Base-by-base conservation (phyloP, 2,797 vertebrate species). In the Peromyscus nudipes region DNA sequence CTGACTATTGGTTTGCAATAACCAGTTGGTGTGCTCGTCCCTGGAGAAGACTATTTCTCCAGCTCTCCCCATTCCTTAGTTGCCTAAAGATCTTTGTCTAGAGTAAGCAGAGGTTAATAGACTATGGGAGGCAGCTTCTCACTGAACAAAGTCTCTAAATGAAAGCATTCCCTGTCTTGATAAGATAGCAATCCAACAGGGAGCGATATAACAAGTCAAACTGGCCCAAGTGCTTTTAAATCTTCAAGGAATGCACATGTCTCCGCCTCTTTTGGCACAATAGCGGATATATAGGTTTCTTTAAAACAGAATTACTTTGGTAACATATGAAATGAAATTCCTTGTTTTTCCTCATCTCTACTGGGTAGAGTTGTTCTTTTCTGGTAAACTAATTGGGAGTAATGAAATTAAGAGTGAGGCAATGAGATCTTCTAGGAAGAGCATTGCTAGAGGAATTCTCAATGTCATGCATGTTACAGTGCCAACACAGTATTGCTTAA, bases 381-480 rank as follows among this genome's bases (percentile, higher is more conserved):
- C 90, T 87, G 52, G 94, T 91, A 96, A 95, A 95, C 55, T 93
- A 93, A 37, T 96, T 98, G 89, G 64, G 92, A 97, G 29, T 52
- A 19, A 52, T 5, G 16, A 79, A 97, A 97, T 67, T 60, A 83
- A 83, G 57, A 87, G 34, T 95, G 79, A 96, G 62, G 89, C 95
- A 95, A 97, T 40, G n/a, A 64, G 88, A 49, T 89, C 91, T 96
- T 89, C 82, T 92, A 57, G 92, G 82, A 57, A 91, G 85, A 67
- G 62, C 34, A 62, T 23, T 73, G 27, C 17, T 37, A 25, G 69
- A 91, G 29, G 67, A 85, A 71, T 92, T 88, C 80, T 49, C 92
- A 77, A 89, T 85, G 82, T 52, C 4, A 6, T 64, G 92, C 29
- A 4, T 64, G 92, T 31, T 71, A 25, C 3, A 6, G 37, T 43